Conservation (phyloP, 2,888 invertebrate genomes). For the Siphlonurus alternatus region DNA sequence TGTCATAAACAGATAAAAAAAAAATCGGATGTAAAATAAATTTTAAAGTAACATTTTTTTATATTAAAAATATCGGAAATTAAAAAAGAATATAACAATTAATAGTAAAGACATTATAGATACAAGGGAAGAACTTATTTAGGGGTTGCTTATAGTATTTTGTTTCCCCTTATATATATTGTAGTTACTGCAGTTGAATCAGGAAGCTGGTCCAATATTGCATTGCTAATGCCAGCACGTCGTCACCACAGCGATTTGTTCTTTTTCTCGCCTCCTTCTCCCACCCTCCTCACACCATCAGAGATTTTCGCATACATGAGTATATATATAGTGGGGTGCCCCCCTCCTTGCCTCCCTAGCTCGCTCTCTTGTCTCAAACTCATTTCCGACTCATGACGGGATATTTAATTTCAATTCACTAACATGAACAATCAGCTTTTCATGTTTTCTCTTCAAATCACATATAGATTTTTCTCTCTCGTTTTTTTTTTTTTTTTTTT, state of each 20-base stretch:
- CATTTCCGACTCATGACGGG: conserved; percentile 3
- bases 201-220: neutral
- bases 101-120: neutral
- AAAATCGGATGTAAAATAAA: no score
- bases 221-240: neutral
- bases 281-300: neutral
- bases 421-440: neutral
- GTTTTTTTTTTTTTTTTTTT: neutral
- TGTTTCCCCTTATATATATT: neutral
- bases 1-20: neutral
- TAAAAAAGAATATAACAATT: neutral
- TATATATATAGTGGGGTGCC: neutral
- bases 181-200: no score
- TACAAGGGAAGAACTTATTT: neutral
- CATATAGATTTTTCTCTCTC: neutral
- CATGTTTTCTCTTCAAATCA: neutral
- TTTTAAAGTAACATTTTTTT: no score
- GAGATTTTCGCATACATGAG: neutral
- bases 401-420: conserved; percentile 1
- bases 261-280: conserved; percentile 3
- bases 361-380: conserved; percentile 2
- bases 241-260: neutral
- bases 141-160: neutral
- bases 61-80: no score
- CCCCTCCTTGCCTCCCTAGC: neutral